phyloP scores from a whole-genome alignment of 2,113 vertebrate genomes.

The Eleginops maclovinus region DNA sequence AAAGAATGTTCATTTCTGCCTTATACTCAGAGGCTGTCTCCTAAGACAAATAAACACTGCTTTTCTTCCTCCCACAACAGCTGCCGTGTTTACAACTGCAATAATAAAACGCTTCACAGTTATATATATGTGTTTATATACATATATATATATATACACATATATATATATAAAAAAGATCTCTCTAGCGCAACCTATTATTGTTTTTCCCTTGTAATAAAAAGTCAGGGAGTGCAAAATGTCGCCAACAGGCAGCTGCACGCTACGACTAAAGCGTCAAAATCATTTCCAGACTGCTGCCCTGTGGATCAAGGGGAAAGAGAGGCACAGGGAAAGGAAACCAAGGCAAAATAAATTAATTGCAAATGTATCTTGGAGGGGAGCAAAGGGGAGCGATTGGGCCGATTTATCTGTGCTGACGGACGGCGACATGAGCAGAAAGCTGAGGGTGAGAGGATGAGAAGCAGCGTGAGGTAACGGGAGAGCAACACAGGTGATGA shows the following conservation, averaged over 20 bases:
- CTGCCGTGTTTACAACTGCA: constrained; percentile 59
- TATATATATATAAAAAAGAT: constrained; percentile 32
- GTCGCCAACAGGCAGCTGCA: constrained; percentile 77
- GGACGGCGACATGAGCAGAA: constrained; percentile 27
- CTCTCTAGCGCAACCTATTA: constrained; percentile 45
- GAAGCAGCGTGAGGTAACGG: constrained; percentile 30
- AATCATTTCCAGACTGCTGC: constrained; percentile 81
- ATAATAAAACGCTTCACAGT: constrained; percentile 66
- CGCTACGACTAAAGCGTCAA: constrained; percentile 76
- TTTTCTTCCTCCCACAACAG: constrained; percentile 50
- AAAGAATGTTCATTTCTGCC: constrained; percentile 1
- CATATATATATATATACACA: too few relatives aligned
- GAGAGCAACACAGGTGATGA: constrained; percentile 40
- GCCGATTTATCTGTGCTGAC: constrained; percentile 58
- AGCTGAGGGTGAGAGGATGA: constrained; percentile 29
- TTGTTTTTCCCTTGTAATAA: constrained; percentile 70
- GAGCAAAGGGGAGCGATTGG: constrained; percentile 40
- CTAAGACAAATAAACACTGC: constrained; percentile 57
- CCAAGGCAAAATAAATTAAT: constrained; percentile 80
- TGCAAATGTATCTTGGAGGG: constrained; percentile 77
- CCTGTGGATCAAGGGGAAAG: constrained; percentile 75
- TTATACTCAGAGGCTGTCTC: not conserved
- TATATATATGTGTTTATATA: constrained; percentile 1
- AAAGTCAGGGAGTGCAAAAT: constrained; percentile 77
- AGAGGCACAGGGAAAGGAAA: constrained; percentile 65